A percentile compares a stretch with the other conserved stretches of the same genome.
Conservation (phyloP, 2,797 vertebrate species). For the Echeneis naucrates region DNA sequence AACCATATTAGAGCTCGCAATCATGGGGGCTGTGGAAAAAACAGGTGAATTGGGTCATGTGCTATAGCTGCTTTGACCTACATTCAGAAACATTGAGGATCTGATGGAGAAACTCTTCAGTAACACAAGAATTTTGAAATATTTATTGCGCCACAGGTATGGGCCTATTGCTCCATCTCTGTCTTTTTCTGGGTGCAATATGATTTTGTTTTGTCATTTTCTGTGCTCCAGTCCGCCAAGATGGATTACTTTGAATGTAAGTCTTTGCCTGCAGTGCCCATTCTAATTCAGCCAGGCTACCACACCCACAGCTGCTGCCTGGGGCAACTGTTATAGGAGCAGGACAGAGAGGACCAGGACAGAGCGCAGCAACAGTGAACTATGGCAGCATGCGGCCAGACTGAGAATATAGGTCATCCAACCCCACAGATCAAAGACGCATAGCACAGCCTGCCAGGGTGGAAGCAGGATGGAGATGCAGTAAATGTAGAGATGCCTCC, state of each 20-base stretch:
- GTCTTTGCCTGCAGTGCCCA: conserved; percentile 49
- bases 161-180: conserved; percentile 16
- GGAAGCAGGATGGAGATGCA: conserved; percentile 66
- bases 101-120: conserved; percentile 42
- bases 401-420: conserved; percentile 80
- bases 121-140: conserved; percentile 62
- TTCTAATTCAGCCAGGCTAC: conserved; percentile 64
- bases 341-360: conserved; percentile 49
- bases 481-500: conserved; percentile 77
- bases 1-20: conserved; percentile 53
- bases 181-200: conserved; percentile 20
- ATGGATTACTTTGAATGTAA: conserved; percentile 51
- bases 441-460: conserved; percentile 59
- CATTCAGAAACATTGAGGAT: conserved; percentile 58
- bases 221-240: conserved; percentile 37
- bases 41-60: conserved; percentile 76
- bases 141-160: conserved; percentile 49
- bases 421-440: conserved; percentile 75
- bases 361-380: conserved; percentile 54
- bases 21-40: conserved; percentile 45
- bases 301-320: conserved; percentile 71
- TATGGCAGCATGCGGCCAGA: conserved; percentile 61
- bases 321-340: conserved; percentile 47
- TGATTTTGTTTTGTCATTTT: conserved; percentile 54
- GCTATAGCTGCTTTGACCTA: conserved; percentile 72